Percentiles rank a stretch among this genome's conserved stretches.
Conservation (phyloP, 1,140 invertebrate genomes). For the Polypedilum vanderplanki region DNA sequence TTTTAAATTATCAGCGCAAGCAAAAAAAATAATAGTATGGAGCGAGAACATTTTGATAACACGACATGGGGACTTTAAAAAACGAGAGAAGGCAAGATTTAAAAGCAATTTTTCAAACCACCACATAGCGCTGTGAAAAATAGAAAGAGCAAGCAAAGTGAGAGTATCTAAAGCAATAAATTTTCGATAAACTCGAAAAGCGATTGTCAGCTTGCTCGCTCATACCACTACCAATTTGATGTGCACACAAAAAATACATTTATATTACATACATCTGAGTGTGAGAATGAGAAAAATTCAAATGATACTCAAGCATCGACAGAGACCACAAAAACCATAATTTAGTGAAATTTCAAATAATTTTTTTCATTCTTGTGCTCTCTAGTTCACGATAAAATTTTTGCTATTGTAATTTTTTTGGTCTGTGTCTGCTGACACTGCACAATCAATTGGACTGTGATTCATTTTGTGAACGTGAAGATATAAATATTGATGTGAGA, state of each 20-base stretch:
- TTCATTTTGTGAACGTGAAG: too few relatives aligned
- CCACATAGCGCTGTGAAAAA: neutral
- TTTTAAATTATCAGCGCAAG: neutral
- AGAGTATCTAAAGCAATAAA: neutral
- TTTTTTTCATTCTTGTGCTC: neutral
- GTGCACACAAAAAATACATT: neutral
- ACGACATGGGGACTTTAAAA: conserved; percentile 10
- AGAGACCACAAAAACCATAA: conserved; percentile 17
- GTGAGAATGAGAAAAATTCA: neutral
- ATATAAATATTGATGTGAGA: too few relatives aligned
- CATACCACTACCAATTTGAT: neutral
- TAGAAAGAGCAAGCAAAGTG: neutral
- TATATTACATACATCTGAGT: too few relatives aligned
- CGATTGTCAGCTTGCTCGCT: neutral
- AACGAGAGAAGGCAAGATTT: neutral
- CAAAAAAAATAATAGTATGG: neutral
- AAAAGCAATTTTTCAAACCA: neutral
- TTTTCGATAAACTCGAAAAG: conserved; percentile 5
- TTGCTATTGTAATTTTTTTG: neutral
- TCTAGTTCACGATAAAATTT: neutral
- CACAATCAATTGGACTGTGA: neutral
- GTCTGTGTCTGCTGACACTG: neutral
- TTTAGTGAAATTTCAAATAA: conserved; percentile 15
- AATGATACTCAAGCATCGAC: neutral
- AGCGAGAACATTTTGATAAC: conserved; percentile 13